These are phyloP conservation scores for Spilogale gracilis DNA, from an alignment of 2,113 vertebrate genomes.

Conservation along the genomic window DNA sequence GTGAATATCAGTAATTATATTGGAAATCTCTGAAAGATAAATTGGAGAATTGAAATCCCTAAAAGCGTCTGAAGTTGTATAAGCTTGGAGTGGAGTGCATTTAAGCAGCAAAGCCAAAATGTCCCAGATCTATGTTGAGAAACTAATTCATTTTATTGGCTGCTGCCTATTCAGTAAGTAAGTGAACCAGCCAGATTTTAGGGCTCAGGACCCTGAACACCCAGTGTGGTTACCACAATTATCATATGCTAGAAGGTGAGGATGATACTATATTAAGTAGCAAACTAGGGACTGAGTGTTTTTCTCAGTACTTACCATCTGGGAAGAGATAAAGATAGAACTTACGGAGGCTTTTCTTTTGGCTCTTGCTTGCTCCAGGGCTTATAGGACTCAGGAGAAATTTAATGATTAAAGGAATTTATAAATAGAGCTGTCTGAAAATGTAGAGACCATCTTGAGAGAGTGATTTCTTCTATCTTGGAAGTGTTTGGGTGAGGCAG, in stretches of 20 bases:
- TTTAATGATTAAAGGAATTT: constrained; percentile 22
- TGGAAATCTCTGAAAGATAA: not conserved
- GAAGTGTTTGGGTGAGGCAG: not conserved
- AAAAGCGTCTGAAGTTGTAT: not conserved
- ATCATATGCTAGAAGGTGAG: not conserved
- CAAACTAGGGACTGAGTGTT: not conserved
- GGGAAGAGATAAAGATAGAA: not conserved
- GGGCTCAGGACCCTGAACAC: not conserved
- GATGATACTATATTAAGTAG: not conserved
- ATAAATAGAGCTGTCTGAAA: constrained; percentile 14
- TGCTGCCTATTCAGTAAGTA: not conserved
- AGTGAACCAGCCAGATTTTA: not conserved
- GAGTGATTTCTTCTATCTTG: not conserved
- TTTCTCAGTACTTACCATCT: not conserved
- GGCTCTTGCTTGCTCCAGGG: not conserved
- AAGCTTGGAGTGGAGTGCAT: not conserved
- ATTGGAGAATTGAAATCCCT: constrained; percentile 47
- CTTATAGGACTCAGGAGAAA: constrained; percentile 10
- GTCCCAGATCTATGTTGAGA: not conserved
- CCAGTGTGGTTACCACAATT: not conserved
- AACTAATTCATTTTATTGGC: not conserved
- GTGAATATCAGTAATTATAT: not conserved
- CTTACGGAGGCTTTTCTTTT: not conserved
- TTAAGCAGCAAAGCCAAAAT: constrained; percentile 14
- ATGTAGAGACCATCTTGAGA: not conserved